Evolutionary conservation across 2,113 vertebrate species (phyloP).

Genomic region (Alligator sinensis): DNA sequence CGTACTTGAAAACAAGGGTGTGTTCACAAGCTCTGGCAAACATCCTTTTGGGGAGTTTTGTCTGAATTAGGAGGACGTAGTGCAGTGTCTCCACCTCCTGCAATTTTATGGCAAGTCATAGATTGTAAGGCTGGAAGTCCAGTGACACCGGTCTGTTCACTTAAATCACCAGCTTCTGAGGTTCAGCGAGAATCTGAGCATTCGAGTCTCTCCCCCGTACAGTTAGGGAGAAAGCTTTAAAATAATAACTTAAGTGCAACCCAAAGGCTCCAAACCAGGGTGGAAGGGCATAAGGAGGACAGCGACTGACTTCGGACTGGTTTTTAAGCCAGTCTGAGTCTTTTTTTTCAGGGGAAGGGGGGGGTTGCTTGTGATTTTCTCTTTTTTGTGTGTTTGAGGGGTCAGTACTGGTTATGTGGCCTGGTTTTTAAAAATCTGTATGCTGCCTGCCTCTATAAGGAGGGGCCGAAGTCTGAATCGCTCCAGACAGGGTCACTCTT

Average conservation of each 20-base stretch:
- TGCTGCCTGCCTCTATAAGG: not conserved
- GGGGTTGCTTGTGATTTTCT: not conserved
- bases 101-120: constrained; percentile 3
- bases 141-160: constrained; percentile 19
- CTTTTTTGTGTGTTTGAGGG: not conserved
- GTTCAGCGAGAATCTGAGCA: constrained; percentile 1
- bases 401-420: constrained; percentile 5
- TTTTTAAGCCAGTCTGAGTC: not conserved
- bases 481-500: not conserved
- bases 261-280: not conserved
- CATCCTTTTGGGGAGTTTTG: not conserved
- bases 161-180: constrained; percentile 42
- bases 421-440: not conserved
- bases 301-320: constrained; percentile 6
- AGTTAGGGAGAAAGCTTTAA: constrained; percentile 26
- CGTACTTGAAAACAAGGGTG: not conserved
- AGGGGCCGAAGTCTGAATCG: not conserved
- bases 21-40: not conserved
- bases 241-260: constrained; percentile 16
- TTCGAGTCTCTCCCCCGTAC: constrained; percentile 15
- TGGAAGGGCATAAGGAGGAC: not conserved
- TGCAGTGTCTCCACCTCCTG: not conserved
- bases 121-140: not conserved
- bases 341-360: not conserved
- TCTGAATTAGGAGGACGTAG: constrained; percentile 15